Conservation (phyloP, 2,797 vertebrate species). For the Coregonus ussuriensis region DNA sequence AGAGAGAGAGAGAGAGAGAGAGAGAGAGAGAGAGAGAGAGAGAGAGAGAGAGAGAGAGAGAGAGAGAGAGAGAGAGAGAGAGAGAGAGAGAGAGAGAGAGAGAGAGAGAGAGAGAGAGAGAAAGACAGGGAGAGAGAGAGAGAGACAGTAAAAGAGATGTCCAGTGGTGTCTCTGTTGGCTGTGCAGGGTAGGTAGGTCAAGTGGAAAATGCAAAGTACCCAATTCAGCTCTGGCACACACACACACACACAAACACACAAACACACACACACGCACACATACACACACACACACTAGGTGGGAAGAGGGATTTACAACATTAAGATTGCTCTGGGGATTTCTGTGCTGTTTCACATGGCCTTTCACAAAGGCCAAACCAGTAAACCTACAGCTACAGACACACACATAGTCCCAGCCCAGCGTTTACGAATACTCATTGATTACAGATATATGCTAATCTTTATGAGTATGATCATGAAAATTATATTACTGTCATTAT, state of each 20-base stretch:
- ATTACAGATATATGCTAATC: neutral
- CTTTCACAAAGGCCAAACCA: constrained; percentile 64
- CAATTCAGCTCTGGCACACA: neutral
- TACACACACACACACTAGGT: constrained; percentile 12
- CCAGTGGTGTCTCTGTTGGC: neutral
- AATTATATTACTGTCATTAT: neutral
- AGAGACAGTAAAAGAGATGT: constrained; percentile 12
- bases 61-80: constrained; percentile 1
- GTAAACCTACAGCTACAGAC: constrained; percentile 46
- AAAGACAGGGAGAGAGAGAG: constrained; percentile 13
- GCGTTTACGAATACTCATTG: neutral
- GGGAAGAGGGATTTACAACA: constrained; percentile 70
- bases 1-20: neutral
- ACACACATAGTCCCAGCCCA: neutral
- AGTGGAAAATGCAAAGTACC: neutral
- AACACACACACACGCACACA: neutral
- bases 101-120: constrained; percentile 18
- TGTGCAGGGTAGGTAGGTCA: neutral
- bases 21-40: neutral
- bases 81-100: constrained; percentile 21
- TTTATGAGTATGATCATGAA: neutral
- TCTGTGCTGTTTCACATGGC: constrained; percentile 54
- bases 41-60: neutral
- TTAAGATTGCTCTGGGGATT: constrained; percentile 69
- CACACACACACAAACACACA: constrained; percentile 1